Conservation (phyloP, 2,888 invertebrate species). For the Lasioglossum leucozonium region DNA sequence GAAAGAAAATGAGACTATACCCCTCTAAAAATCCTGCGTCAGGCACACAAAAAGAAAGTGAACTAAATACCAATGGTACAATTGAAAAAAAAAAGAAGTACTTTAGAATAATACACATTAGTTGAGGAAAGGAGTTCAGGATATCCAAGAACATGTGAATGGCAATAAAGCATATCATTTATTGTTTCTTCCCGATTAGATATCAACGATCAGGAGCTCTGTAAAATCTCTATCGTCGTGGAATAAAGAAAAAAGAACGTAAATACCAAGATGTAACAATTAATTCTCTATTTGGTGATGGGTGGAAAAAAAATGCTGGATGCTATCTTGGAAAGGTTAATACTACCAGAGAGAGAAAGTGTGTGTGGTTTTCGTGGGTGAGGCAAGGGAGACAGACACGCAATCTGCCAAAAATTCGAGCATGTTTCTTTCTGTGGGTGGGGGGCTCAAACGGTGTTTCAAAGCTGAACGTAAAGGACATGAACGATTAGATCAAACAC, state of each 20-base stretch:
- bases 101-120: constrained; percentile 37
- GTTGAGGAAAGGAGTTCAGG: constrained; percentile 46
- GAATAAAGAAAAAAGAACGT: constrained; percentile 31
- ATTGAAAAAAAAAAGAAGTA: constrained; percentile 17
- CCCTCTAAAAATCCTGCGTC: not conserved
- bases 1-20: not conserved
- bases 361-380: not conserved
- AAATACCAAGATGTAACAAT: constrained; percentile 22
- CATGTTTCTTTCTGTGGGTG: not conserved
- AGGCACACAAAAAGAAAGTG: constrained; percentile 20
- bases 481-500: constrained; percentile 58
- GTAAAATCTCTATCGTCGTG: constrained; percentile 30
- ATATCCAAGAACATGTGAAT: constrained; percentile 28
- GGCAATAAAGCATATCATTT: constrained; percentile 33
- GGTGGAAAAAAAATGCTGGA: constrained; percentile 5
- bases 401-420: constrained; percentile 36
- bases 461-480: constrained; percentile 56
- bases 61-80: constrained; percentile 14
- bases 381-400: constrained; percentile 28
- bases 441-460: constrained; percentile 12
- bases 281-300: constrained; percentile 17
- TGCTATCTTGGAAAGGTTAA: constrained; percentile 45
- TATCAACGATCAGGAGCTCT: constrained; percentile 38
- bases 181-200: constrained; percentile 28
- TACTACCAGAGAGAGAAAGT: constrained; percentile 13